phyloP scores from a whole-genome alignment of 2,888 invertebrate genomes.

The Antheraea assamensis region DNA sequence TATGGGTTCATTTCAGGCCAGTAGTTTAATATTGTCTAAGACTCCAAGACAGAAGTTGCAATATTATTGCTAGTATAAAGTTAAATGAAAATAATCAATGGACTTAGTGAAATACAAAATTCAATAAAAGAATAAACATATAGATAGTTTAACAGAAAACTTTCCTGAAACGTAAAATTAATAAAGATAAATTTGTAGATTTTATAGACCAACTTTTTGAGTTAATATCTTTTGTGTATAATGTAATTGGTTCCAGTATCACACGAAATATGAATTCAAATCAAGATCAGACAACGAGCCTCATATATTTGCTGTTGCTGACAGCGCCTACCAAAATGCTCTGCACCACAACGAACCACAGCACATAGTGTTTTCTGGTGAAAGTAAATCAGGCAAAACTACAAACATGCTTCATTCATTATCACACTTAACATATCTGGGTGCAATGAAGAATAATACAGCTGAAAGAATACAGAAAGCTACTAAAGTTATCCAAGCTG shows the following conservation, averaged over 20 bases:
- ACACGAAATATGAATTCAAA: constrained; percentile 90
- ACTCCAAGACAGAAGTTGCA: background rate
- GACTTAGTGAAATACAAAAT: no score
- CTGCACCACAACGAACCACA: constrained; percentile 93
- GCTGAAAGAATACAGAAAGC: constrained; percentile 85
- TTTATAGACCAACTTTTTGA: background rate
- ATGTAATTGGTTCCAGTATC: constrained; percentile 82
- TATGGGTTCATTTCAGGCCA: no score
- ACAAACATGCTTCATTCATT: constrained; percentile 90
- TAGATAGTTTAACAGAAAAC: no score
- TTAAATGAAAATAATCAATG: no score
- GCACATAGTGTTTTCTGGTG: constrained; percentile 93
- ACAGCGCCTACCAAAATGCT: constrained; percentile 95
- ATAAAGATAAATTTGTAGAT: background rate
- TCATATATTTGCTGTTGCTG: constrained; percentile 94
- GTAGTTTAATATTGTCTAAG: no score
- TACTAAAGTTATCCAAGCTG: constrained; percentile 87
- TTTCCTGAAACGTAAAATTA: background rate
- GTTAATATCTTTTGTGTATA: constrained; percentile 6
- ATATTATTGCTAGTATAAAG: background rate
- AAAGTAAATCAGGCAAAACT: constrained; percentile 95
- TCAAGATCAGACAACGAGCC: constrained; percentile 94
- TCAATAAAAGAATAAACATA: no score
- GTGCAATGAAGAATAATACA: constrained; percentile 86
- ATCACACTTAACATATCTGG: constrained; percentile 91